phyloP scores from a whole-genome alignment of 2,888 invertebrate species.

The Cephonodes hylas region DNA sequence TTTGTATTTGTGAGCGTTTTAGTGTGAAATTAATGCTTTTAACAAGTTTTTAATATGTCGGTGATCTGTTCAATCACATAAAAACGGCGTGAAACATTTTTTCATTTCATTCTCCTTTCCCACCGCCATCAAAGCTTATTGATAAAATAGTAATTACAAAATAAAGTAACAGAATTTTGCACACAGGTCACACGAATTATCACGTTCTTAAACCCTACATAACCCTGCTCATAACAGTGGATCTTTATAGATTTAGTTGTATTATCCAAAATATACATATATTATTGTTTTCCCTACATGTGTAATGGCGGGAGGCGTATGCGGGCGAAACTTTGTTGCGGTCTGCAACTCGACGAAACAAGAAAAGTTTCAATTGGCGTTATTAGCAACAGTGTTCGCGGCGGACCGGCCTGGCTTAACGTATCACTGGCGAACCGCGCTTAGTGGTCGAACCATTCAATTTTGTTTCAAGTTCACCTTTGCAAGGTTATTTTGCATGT shows the following conservation, averaged over 20 bases:
- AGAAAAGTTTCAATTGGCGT: constrained; percentile 18
- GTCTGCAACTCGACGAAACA: constrained; percentile 13
- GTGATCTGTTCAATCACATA: no score
- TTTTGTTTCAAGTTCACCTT: constrained; percentile 1
- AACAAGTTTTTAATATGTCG: no score
- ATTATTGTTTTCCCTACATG: not conserved
- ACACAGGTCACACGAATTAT: no score
- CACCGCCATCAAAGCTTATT: no score
- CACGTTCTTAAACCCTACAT: no score
- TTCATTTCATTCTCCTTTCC: no score
- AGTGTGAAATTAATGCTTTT: no score
- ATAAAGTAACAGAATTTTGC: no score
- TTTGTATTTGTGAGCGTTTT: not conserved
- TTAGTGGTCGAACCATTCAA: constrained; percentile 7
- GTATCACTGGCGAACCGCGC: not conserved
- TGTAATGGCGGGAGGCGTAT: constrained; percentile 9
- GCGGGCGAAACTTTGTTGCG: constrained; percentile 21
- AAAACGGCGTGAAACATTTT: no score
- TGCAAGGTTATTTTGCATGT: not conserved
- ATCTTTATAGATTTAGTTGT: no score
- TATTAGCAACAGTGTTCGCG: constrained; percentile 16
- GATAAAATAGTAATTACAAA: no score
- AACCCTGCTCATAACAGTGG: no score
- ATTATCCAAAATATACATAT: not conserved
- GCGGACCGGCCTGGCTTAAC: constrained; percentile 12